phyloP scores from a whole-genome alignment of 2,888 invertebrate genomes.

The Cactoblastis cactorum region DNA sequence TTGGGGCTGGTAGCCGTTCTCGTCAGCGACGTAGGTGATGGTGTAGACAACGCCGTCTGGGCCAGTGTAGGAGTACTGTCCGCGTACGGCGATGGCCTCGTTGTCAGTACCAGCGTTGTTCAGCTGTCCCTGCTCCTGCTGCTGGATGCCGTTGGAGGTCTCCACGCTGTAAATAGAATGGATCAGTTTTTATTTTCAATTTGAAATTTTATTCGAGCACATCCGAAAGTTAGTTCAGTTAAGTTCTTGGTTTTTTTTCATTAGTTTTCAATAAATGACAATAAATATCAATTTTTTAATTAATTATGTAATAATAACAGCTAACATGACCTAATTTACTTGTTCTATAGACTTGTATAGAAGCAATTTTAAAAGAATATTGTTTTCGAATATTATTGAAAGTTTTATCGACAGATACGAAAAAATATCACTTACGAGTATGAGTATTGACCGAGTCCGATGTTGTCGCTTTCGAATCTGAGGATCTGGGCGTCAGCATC shows the following conservation, averaged over 20 bases:
- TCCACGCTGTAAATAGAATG: slow-evolving; percentile 36
- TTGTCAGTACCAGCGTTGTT: slow-evolving; percentile 47
- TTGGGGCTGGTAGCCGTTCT: slow-evolving; percentile 74
- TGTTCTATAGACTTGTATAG: too few relatives aligned
- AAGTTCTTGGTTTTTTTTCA: too few relatives aligned
- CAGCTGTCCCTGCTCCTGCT: slow-evolving; percentile 34
- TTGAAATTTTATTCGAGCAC: too few relatives aligned
- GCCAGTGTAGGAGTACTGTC: slow-evolving; percentile 56
- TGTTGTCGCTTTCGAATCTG: slow-evolving; percentile 40
- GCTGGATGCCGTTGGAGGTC: slow-evolving; percentile 52
- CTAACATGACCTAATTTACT: too few relatives aligned
- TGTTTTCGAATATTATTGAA: too few relatives aligned
- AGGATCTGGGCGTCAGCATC: slow-evolving; percentile 44
- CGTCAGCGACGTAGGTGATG: slow-evolving; percentile 71
- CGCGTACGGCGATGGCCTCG: slow-evolving; percentile 46
- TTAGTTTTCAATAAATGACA: too few relatives aligned
- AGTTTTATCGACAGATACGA: background rate
- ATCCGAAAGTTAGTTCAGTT: too few relatives aligned
- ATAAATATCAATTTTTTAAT: too few relatives aligned
- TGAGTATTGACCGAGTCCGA: slow-evolving; percentile 48
- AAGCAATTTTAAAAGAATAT: too few relatives aligned
- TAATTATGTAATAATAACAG: too few relatives aligned
- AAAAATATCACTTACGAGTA: slow-evolving; percentile 57
- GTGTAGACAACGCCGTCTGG: slow-evolving; percentile 66
- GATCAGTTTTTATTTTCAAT: too few relatives aligned